Percentiles rank a stretch among this genome's conserved stretches.
Evolutionary conservation across 1,140 invertebrate species (phyloP).

Genomic region (Tyrophagus putrescentiae): DNA sequence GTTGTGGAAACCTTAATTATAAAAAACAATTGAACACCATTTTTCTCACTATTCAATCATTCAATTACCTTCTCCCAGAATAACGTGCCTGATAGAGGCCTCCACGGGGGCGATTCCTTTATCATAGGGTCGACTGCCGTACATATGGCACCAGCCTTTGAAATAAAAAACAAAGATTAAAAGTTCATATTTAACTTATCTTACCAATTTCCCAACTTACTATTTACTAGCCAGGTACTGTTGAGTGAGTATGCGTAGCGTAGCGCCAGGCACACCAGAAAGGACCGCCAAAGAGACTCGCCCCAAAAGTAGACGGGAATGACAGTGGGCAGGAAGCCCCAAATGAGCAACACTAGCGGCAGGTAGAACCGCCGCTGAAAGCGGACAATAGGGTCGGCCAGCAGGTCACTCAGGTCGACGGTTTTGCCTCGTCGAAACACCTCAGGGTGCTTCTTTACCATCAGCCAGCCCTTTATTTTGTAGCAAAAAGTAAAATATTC

Average conservation of each 20-base stretch:
- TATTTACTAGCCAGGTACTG: constrained; percentile 88
- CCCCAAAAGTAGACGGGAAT: constrained; percentile 1
- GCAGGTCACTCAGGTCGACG: constrained; percentile 8
- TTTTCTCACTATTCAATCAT: neutral
- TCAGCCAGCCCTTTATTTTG: constrained; percentile 89
- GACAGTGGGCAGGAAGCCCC: neutral
- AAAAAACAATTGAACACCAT: neutral
- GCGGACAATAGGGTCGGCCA: constrained; percentile 9
- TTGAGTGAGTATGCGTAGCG: constrained; percentile 74
- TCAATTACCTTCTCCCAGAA: constrained; percentile 34
- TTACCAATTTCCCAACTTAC: too few relatives aligned
- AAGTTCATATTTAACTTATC: too few relatives aligned
- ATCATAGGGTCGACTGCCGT: constrained; percentile 60
- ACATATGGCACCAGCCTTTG: neutral
- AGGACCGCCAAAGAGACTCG: constrained; percentile 2
- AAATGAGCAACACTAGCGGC: neutral
- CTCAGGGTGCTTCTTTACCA: constrained; percentile 75
- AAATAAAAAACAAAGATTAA: too few relatives aligned
- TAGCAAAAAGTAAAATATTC: neutral
- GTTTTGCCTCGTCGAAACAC: constrained; percentile 42
- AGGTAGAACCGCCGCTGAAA: constrained; percentile 14
- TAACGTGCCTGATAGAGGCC: constrained; percentile 35
- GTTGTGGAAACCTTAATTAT: constrained; percentile 37
- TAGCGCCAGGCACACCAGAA: constrained; percentile 35
- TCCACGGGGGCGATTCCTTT: constrained; percentile 38